Base-by-base conservation (phyloP, 1,140 invertebrate genomes). In the Euwallacea similis region DNA sequence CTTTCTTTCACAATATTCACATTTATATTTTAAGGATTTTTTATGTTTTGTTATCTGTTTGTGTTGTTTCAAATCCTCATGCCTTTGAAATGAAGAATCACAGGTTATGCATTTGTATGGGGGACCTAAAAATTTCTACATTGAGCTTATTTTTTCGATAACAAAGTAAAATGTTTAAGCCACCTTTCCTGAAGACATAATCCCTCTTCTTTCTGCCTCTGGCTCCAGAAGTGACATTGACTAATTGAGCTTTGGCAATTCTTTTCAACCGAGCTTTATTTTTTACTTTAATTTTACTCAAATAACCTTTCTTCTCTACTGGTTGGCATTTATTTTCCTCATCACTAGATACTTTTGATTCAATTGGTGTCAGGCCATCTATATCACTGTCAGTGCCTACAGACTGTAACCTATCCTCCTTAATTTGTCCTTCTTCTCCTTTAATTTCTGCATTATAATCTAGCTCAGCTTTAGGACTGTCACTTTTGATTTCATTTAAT, bases 1-100 rank as follows among this genome's bases (percentile, higher is more conserved):
- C 83, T 81, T 74, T 84, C 43, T 61, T 33, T 65, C 69, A 55
- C 68, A 71, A 50, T 66, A 47, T n/a, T 64, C 33, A 56, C 64
- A 71, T 47, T 65, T 71, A 43, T 46, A 71, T 42, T 66, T 70
- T 6, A 66, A 46, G 8, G 64, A 41, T 33, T 71, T 74, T 74
- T 55, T 62, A 47, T 71, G 69, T 21, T 72, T 74, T 7, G 59
- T 72, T 54, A 66, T 55, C 42, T 67, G 62, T 55, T 66, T 68
- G 21, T 66, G 66, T n/a, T 44, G 13, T 60, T 66, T 72, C 44
- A 72, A 61, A 60, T 72, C 64, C 11, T 74, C 70, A 62, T 66
- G 13, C 4, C 11, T 46, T 55, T 66, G 54, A 50, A 47, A 74
- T 21, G 59, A 71, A n/a, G 62, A 15, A 50, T 66, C 42, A 42